Conservation (phyloP, 2,888 invertebrate genomes). For the Eumerus sabulonum region DNA sequence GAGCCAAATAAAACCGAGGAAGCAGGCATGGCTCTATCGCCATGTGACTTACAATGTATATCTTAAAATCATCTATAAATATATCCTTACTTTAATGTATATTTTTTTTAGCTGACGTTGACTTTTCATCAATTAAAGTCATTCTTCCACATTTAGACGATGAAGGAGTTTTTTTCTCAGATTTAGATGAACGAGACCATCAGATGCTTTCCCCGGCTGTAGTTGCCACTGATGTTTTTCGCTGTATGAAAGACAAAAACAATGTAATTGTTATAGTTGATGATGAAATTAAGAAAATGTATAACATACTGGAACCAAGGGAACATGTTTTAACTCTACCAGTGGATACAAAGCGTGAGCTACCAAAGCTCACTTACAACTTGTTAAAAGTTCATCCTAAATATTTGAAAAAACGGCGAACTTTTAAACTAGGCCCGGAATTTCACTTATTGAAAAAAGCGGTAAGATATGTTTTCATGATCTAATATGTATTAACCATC, state of each 20-base stretch:
- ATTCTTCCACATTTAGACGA: constrained; percentile 72
- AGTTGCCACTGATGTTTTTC: constrained; percentile 73
- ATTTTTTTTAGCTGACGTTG: constrained; percentile 23
- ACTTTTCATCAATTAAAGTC: constrained; percentile 46
- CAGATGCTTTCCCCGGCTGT: constrained; percentile 73
- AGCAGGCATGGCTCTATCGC: no score
- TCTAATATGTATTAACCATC: no score
- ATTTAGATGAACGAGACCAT: constrained; percentile 74
- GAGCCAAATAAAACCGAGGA: no score
- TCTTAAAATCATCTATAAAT: background rate
- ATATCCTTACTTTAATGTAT: background rate
- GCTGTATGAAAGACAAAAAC: constrained; percentile 71
- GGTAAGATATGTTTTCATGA: constrained; percentile 70
- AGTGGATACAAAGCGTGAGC: constrained; percentile 26
- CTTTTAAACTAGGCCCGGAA: constrained; percentile 72
- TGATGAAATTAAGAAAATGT: constrained; percentile 70
- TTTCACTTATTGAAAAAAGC: constrained; percentile 72
- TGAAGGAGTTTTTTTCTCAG: constrained; percentile 77
- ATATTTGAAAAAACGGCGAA: constrained; percentile 62
- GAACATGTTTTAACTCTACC: constrained; percentile 30
- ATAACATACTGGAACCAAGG: constrained; percentile 48
- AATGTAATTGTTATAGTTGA: constrained; percentile 73
- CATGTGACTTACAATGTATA: no score
- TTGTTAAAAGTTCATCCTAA: constrained; percentile 71
- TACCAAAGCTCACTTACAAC: constrained; percentile 70